Evolutionary conservation across 2,888 invertebrate genomes (phyloP), one percentile per base, ranked within the genome.

Genomic region (Dilophus febrilis): DNA sequence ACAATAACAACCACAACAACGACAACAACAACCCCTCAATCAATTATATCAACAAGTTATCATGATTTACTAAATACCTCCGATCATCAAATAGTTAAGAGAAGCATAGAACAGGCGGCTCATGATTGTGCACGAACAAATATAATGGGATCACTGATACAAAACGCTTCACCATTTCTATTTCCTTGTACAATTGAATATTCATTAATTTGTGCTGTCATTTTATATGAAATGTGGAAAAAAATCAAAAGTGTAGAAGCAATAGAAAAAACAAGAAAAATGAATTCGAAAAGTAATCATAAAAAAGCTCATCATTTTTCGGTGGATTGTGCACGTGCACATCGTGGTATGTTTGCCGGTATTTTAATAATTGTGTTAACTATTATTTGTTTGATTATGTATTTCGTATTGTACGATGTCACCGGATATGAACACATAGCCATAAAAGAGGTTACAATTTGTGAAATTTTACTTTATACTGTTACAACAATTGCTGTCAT

Each of bases 141-240:
- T 49, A 75, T 79, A 35, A 78, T 79, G 75, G 77, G 77, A 3
- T 65, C 71, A n/a, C 53, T 79, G 38, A 68, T 79, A 4, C 76
- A 77, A 52, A 76, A 78, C 50, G 66, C 72, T 4, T 70, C 73
- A 1, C 85, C 86, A 0, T 88, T 88, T 56, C 70, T 91, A 42
- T 90, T 86, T 55, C 90, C 91, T 0, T 88, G 88, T 56, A 74
- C 74, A 36, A 86, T 91, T 50, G 90, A 91, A 61, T 91, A 90
- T 64, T 86, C 86, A 31, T 69, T 91, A 38, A 86, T 91, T 46
- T 87, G 86, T 53, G 87, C 90, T 18, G 90, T 87, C 26, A 78
- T 88, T 47, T 64, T 86, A 41, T 88, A 80, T 55, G 83, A 88
- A 59, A 86, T 90, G 77, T 91, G 90, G 86, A 85, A 85, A 63